Evolutionary conservation across 2,113 vertebrate genomes (phyloP), one percentile per base, ranked within the genome.

Genomic region (Patagioenas fasciata): DNA sequence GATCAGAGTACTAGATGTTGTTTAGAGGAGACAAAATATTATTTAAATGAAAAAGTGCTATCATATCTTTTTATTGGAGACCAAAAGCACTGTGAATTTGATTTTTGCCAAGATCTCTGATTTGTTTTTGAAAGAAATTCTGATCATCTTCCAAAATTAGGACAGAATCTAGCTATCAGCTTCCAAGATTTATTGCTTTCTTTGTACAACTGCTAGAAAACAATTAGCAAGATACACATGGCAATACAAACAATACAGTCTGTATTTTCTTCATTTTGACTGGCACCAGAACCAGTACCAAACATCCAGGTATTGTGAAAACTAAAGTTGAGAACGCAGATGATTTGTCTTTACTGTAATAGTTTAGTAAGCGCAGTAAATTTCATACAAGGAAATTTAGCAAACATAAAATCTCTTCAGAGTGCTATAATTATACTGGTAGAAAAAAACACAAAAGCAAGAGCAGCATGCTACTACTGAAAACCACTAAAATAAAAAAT

Each of bases 121-220:
- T 56, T 72, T 92, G 61, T 53, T 94, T 92, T 69, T 50, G 54
- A 65, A 69, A 85, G 62, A 80, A 94, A 91, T 70, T 36, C 80
- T 96, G 70, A 93, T 78, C 60, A 51, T 77, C 56, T 66, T 93
- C 89, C 89, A 95, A 89, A 94, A 83, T 57, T 61, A 83, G 88
- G 71, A 77, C 58, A 93, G 78, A 92, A 75, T 74, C 73, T 57
- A 57, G 81, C n/a, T 65, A 88, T 56, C n/a, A 38, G 75, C 66
- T 94, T 96, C 94, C 89, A 96, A 95, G 75, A 89, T 88, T 53
- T 72, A 86, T 15, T 77, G 54, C 50, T 85, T 86, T 79, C 80
- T 89, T 84, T 31, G 4, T 64, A 5, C 64, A 80, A 95, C 38
- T 64, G 42, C 74, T 85, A 80, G 62, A 72, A 91, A 88, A 90